Evolutionary conservation across 1,140 invertebrate species (phyloP).

Genomic region (Rhizoglyphus robini): DNA sequence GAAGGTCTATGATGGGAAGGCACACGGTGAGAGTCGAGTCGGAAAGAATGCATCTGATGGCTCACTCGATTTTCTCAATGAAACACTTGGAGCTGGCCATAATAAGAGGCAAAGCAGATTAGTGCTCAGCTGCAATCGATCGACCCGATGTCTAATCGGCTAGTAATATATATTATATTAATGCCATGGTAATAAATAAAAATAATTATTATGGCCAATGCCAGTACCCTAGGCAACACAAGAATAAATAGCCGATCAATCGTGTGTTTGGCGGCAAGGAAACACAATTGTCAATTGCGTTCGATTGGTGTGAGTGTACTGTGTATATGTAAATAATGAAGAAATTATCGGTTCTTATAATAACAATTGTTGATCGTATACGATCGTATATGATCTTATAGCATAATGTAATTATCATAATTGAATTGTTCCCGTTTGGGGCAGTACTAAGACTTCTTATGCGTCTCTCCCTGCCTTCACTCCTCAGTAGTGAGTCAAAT

Average conservation of each 20-base stretch:
- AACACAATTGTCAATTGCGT: not conserved
- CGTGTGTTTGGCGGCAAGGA: too few relatives aligned
- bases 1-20: too few relatives aligned
- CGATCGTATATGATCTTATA: too few relatives aligned
- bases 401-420: conserved; percentile 6
- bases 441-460: too few relatives aligned
- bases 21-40: too few relatives aligned
- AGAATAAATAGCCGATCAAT: not conserved
- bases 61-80: not conserved
- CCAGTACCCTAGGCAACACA: not conserved
- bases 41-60: conserved; percentile 7
- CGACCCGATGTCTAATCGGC: conserved; percentile 6
- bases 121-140: too few relatives aligned
- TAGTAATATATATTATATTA: too few relatives aligned
- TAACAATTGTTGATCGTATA: not conserved
- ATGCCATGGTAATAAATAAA: too few relatives aligned
- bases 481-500: too few relatives aligned
- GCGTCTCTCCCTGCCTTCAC: too few relatives aligned
- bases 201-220: not conserved
- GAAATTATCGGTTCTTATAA: conserved; percentile 2
- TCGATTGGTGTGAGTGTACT: not conserved
- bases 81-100: not conserved
- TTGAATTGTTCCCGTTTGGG: not conserved
- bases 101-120: not conserved
- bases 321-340: conserved; percentile 12